Percentiles rank a stretch among this genome's conserved stretches.
These are phyloP conservation scores for Sipha maydis DNA, from an alignment of 2,888 invertebrate species.

Conservation along the genomic window DNA sequence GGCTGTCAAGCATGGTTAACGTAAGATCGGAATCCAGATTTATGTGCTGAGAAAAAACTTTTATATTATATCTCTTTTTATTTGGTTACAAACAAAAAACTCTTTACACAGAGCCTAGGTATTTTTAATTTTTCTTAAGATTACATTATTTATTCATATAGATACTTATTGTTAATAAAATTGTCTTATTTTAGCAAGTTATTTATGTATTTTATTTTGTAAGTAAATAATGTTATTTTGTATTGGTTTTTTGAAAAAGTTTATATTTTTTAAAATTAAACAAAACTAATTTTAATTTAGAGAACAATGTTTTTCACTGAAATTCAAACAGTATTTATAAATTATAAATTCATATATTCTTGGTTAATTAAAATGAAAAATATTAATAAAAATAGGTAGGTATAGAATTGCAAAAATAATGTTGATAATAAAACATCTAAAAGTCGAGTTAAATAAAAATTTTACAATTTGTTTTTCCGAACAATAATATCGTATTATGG, in stretches of 20 bases:
- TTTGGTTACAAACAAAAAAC: slow-evolving; percentile 26
- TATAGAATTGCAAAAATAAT: neutral
- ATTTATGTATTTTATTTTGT: too few species aligned
- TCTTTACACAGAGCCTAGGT: neutral
- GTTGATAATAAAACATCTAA: neutral
- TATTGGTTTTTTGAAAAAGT: too few species aligned
- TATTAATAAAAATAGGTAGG: neutral
- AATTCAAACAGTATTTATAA: too few species aligned
- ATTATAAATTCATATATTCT: neutral
- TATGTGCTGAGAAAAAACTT: slow-evolving; percentile 52
- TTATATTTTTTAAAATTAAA: too few species aligned
- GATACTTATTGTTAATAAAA: neutral
- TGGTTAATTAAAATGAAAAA: neutral
- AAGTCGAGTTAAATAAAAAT: neutral
- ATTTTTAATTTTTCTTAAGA: neutral
- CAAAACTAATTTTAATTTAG: too few species aligned
- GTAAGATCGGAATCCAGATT: slow-evolving; percentile 61
- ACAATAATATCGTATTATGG: slow-evolving; percentile 44
- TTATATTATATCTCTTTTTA: slow-evolving; percentile 48
- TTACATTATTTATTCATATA: neutral
- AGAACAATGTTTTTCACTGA: too few species aligned
- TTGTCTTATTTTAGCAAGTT: neutral
- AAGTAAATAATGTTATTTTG: too few species aligned
- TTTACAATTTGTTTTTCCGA: neutral
- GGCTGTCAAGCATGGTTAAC: slow-evolving; percentile 59